phyloP scores from a whole-genome alignment of 2,113 vertebrate genomes.

The Erinaceus europaeus region DNA sequence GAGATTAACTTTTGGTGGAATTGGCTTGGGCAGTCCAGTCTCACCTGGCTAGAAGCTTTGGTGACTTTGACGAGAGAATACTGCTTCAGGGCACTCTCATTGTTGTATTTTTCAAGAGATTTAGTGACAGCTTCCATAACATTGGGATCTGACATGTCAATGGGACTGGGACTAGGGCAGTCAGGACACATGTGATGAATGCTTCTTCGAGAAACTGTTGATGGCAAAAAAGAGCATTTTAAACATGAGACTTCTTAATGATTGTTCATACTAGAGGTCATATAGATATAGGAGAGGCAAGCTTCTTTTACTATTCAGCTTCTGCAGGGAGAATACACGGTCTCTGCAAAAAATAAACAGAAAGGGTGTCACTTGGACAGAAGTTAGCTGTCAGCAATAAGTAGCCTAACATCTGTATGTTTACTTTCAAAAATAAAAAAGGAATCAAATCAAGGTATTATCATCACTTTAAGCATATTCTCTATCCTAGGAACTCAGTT shows the following conservation, averaged over 20 bases:
- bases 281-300: background rate
- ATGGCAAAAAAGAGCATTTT: constrained; percentile 20
- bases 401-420: background rate
- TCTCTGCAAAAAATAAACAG: background rate
- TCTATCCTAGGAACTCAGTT: background rate
- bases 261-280: background rate
- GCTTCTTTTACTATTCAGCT: background rate
- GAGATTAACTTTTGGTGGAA: background rate
- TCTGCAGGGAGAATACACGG: background rate
- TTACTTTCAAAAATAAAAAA: background rate
- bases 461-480: background rate
- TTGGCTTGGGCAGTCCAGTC: background rate
- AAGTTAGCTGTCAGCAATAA: background rate
- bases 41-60: constrained; percentile 74
- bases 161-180: constrained; percentile 63
- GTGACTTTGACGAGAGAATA: constrained; percentile 75
- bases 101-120: constrained; percentile 77
- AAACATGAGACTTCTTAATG: background rate
- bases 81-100: constrained; percentile 45
- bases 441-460: constrained; percentile 5
- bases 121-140: constrained; percentile 54
- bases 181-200: constrained; percentile 42
- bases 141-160: background rate
- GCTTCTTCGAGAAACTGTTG: constrained; percentile 54
- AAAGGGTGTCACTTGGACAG: no score